Conservation (phyloP, 2,888 invertebrate genomes). For the Bellardia pandia region DNA sequence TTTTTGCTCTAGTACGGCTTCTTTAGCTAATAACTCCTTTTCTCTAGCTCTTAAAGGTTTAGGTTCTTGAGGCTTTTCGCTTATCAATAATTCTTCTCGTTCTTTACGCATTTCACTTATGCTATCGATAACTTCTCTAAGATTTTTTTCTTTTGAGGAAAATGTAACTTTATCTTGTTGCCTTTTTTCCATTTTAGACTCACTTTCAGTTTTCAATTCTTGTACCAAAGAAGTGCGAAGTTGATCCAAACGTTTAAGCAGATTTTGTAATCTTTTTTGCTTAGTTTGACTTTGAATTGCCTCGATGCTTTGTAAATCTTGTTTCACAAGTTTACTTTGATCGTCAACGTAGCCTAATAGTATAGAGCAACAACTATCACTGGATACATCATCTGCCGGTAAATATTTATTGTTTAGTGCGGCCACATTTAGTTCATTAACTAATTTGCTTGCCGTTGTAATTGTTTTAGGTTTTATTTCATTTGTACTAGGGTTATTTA, state of each 20-base stretch:
- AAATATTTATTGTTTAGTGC: constrained; percentile 49
- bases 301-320: constrained; percentile 78
- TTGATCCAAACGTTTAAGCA: constrained; percentile 80
- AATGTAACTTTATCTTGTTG: background rate
- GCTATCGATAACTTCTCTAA: constrained; percentile 77
- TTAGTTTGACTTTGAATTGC: constrained; percentile 72
- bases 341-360: constrained; percentile 81
- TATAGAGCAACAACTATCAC: constrained; percentile 81
- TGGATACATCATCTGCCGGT: constrained; percentile 69
- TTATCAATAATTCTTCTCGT: constrained; percentile 77
- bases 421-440: constrained; percentile 77
- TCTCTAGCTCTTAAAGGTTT: constrained; percentile 56
- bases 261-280: constrained; percentile 75
- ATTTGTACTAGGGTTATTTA: constrained; percentile 43
- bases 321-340: constrained; percentile 80
- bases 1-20: constrained; percentile 77
- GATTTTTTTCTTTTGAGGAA: constrained; percentile 69
- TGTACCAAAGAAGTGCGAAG: constrained; percentile 78
- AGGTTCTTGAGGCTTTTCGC: constrained; percentile 42
- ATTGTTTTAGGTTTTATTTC: background rate
- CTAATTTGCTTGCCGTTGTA: background rate
- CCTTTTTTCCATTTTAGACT: background rate
- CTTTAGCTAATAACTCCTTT: constrained; percentile 79
- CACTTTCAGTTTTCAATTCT: constrained; percentile 77
- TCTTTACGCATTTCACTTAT: constrained; percentile 79